These are phyloP conservation scores for Marmota monax DNA, from an alignment of 2,113 vertebrate species.

Conservation along the genomic window DNA sequence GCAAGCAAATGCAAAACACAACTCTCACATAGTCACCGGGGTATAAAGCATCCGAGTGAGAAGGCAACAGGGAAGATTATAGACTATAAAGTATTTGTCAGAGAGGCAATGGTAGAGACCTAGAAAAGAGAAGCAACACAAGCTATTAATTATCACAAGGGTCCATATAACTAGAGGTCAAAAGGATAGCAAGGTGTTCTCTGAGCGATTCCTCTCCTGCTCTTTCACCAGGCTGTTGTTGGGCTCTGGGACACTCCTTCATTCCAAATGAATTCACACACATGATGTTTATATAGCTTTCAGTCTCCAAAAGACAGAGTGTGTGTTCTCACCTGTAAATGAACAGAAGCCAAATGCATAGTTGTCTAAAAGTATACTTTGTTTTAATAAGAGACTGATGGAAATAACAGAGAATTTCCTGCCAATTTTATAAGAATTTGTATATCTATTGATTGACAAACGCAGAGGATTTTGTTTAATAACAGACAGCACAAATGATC, in stretches of 20 bases:
- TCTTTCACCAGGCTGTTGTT: neutral
- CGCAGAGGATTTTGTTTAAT: constrained; percentile 32
- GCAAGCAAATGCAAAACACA: constrained; percentile 70
- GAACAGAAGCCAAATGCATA: neutral
- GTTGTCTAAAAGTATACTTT: neutral
- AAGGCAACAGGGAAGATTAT: constrained; percentile 58
- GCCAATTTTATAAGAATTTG: neutral
- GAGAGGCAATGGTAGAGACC: constrained; percentile 51
- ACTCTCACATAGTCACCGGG: constrained; percentile 62
- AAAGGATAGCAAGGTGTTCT: constrained; percentile 3
- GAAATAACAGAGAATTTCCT: neutral
- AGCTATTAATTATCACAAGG: constrained; percentile 59
- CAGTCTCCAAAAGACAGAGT: neutral
- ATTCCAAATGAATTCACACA: neutral
- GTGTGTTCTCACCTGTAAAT: neutral
- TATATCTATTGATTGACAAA: neutral
- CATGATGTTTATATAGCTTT: neutral
- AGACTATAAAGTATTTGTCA: constrained; percentile 70
- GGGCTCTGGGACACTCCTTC: neutral
- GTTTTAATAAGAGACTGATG: constrained; percentile 9
- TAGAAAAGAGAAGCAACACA: constrained; percentile 24
- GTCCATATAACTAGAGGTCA: neutral
- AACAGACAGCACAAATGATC: neutral
- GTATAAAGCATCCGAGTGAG: constrained; percentile 65
- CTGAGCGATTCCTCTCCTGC: neutral